phyloP scores from a whole-genome alignment of 1,140 invertebrate genomes.

The Ditylenchus dipsaci region DNA sequence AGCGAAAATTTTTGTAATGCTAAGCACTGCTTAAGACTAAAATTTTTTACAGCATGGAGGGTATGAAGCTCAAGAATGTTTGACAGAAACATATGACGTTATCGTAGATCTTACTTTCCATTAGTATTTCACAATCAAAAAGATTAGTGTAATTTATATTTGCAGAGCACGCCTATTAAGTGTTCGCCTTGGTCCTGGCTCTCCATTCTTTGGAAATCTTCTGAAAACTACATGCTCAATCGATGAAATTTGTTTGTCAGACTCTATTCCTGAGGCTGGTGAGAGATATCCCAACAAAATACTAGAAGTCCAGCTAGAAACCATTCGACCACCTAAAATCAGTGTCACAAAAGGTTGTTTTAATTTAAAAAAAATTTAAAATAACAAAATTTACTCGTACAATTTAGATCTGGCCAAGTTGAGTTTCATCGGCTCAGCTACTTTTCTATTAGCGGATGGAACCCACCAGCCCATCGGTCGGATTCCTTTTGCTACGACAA shows the following conservation, averaged over 20 bases:
- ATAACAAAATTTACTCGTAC: conserved; percentile 16
- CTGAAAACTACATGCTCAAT: conserved; percentile 29
- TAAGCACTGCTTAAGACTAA: too few relatives aligned
- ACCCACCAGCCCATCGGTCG: conserved; percentile 31
- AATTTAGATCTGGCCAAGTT: conserved; percentile 21
- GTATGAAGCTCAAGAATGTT: too few relatives aligned
- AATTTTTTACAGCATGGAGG: too few relatives aligned
- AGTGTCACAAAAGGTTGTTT: conserved; percentile 37
- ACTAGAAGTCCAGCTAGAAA: conserved; percentile 37
- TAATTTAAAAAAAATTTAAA: conserved; percentile 1
- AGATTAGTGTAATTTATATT: too few relatives aligned
- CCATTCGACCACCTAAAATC: conserved; percentile 30
- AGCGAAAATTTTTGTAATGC: too few relatives aligned
- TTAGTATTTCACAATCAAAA: too few relatives aligned
- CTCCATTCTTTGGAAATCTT: conserved; percentile 40
- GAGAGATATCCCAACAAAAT: conserved; percentile 41
- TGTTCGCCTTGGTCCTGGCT: conserved; percentile 25
- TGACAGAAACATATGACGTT: too few relatives aligned
- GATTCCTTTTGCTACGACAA: conserved; percentile 36
- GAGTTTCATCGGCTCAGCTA: conserved; percentile 32
- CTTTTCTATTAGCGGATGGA: conserved; percentile 30
- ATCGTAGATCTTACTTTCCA: too few relatives aligned
- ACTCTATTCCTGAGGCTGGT: conserved; percentile 39
- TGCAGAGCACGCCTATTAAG: conserved; percentile 37
- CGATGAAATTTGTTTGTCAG: conserved; percentile 45